Evolutionary conservation across 2,113 vertebrate genomes (phyloP).

Genomic region (Atrichornis clamosus): DNA sequence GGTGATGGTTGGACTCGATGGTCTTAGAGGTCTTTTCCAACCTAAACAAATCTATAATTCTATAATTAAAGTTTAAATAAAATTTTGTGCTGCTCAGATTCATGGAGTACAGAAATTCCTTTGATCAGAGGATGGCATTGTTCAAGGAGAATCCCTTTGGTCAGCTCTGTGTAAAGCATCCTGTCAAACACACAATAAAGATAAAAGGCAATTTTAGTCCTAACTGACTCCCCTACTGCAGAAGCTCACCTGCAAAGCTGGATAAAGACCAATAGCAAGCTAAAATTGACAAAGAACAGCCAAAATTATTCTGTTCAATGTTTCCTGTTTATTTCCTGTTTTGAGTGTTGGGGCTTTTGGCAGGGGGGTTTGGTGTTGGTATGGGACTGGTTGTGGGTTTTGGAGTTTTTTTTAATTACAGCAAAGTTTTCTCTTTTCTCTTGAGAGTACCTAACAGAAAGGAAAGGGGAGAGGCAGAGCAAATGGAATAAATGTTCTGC

Average conservation of each 20-base stretch:
- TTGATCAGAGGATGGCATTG: neutral
- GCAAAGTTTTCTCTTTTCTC: neutral
- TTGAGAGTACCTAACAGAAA: neutral
- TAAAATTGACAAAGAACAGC: neutral
- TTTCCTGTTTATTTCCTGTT: neutral
- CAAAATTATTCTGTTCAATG: neutral
- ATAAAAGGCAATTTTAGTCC: neutral
- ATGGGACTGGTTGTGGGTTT: neutral
- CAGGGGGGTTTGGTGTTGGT: neutral
- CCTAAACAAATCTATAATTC: neutral
- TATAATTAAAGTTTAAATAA: no score
- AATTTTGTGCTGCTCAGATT: constrained; percentile 23
- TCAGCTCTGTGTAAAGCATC: neutral
- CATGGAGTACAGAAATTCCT: neutral
- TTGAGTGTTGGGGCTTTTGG: neutral
- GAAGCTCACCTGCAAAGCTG: neutral
- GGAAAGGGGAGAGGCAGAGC: neutral
- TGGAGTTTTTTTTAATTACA: neutral
- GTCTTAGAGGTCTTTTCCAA: neutral
- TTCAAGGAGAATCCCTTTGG: neutral
- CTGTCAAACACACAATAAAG: neutral
- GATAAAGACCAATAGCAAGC: neutral
- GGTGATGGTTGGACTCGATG: neutral
- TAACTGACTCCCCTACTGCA: neutral
- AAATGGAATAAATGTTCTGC: neutral